A percentile compares a stretch with the other conserved stretches of the same genome.
phyloP scores from a whole-genome alignment of 2,888 invertebrate genomes.

The Phengaris alcon region DNA sequence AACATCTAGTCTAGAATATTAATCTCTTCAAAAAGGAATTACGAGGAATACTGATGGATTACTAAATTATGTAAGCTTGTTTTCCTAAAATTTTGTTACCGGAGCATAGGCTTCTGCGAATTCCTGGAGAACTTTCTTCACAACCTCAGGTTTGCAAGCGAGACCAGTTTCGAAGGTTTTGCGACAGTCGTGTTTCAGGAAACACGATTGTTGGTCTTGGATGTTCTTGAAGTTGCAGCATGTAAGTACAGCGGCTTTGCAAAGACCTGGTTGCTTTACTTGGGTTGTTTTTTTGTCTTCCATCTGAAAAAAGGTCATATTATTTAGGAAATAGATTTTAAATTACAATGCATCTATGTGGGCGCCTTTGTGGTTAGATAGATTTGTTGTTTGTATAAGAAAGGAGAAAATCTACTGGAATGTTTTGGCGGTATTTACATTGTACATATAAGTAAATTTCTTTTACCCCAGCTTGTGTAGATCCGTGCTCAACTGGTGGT shows the following conservation, averaged over 20 bases:
- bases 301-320: conserved; percentile 33
- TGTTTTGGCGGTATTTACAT: background rate
- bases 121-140: conserved; percentile 49
- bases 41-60: conserved; percentile 28
- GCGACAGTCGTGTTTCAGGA: conserved; percentile 50
- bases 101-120: conserved; percentile 52
- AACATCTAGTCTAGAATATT: background rate
- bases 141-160: conserved; percentile 47
- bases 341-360: too few species aligned
- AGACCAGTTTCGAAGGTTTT: conserved; percentile 43
- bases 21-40: background rate
- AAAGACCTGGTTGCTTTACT: conserved; percentile 43
- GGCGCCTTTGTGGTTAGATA: too few species aligned
- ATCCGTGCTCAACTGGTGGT: conserved; percentile 51
- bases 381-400: background rate
- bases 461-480: conserved; percentile 46
- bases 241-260: conserved; percentile 57
- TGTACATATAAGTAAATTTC: conserved; percentile 27
- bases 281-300: conserved; percentile 42
- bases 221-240: conserved; percentile 50
- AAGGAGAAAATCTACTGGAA: background rate
- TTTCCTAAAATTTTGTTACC: background rate
- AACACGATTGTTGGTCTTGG: conserved; percentile 48
- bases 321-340: background rate
- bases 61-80: background rate